phyloP scores from a whole-genome alignment of 2,797 vertebrate genomes.

The Cetoscarus ocellatus region DNA sequence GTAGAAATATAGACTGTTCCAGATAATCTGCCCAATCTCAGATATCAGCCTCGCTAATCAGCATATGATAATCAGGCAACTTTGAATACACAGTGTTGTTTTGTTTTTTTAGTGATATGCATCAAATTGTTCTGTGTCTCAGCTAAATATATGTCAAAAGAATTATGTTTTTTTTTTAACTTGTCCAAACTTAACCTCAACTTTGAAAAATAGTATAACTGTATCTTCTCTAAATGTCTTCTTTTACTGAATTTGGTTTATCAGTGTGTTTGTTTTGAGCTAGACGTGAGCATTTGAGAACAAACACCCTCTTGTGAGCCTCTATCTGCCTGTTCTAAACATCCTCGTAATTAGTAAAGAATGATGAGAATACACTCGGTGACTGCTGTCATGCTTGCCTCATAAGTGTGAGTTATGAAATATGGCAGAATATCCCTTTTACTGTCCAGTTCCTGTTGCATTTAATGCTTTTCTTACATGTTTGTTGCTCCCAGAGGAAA shows the following conservation, averaged over 20 bases:
- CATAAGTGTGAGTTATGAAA: neutral
- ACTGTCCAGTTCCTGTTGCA: neutral
- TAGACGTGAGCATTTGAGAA: neutral
- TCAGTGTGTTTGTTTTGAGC: neutral
- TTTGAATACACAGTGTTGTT: no score
- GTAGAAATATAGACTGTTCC: no score
- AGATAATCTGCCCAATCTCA: no score
- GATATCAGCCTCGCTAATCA: no score
- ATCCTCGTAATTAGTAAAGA: neutral
- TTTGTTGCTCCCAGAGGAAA: neutral
- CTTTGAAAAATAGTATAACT: neutral
- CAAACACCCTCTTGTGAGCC: neutral
- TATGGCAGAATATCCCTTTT: neutral
- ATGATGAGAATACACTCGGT: neutral
- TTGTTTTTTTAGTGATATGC: no score
- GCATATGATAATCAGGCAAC: no score
- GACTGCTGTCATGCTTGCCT: neutral
- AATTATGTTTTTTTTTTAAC: no score
- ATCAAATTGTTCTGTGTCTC: no score
- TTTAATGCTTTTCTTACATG: neutral
- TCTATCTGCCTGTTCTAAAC: neutral
- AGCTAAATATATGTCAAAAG: no score
- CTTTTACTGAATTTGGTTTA: neutral
- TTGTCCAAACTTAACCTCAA: neutral
- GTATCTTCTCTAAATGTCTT: conserved; percentile 1